Evolutionary conservation across 2,113 vertebrate species (phyloP).

Genomic region (Struthidea cinerea): DNA sequence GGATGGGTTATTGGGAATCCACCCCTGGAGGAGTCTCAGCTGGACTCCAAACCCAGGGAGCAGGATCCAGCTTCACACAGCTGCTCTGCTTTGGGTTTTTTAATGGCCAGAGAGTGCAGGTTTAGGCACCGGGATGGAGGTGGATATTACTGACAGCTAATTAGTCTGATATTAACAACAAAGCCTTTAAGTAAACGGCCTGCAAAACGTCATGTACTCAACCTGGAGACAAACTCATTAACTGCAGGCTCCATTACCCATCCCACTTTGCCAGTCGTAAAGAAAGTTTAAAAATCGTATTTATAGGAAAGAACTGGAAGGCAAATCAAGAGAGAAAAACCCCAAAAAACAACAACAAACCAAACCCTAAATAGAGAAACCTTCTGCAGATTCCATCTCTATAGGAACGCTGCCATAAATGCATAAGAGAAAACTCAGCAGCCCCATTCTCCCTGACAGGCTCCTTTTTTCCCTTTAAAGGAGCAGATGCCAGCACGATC

Average conservation of each 20-base stretch:
- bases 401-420: conserved; percentile 47
- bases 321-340: not conserved
- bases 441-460: conserved; percentile 27
- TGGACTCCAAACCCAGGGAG: not conserved
- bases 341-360: not conserved
- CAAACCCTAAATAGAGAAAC: not conserved
- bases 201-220: conserved; percentile 38
- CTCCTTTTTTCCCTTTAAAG: conserved; percentile 50
- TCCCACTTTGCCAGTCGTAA: not conserved
- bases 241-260: conserved; percentile 33
- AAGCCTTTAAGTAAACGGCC: conserved; percentile 33
- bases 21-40: not conserved
- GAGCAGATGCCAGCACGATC: conserved; percentile 49
- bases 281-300: conserved; percentile 42
- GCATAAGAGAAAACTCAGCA: conserved; percentile 17
- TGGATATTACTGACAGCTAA: conserved; percentile 6
- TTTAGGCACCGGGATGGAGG: not conserved
- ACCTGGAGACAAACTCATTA: conserved; percentile 31
- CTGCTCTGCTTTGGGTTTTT: not conserved
- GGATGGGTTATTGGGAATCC: not conserved
- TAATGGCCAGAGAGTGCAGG: not conserved
- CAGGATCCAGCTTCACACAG: not conserved
- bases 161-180: conserved; percentile 33
- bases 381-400: conserved; percentile 45
- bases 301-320: not conserved